phyloP scores from a whole-genome alignment of 1,140 invertebrate species.

The Drosophila repletoides region DNA sequence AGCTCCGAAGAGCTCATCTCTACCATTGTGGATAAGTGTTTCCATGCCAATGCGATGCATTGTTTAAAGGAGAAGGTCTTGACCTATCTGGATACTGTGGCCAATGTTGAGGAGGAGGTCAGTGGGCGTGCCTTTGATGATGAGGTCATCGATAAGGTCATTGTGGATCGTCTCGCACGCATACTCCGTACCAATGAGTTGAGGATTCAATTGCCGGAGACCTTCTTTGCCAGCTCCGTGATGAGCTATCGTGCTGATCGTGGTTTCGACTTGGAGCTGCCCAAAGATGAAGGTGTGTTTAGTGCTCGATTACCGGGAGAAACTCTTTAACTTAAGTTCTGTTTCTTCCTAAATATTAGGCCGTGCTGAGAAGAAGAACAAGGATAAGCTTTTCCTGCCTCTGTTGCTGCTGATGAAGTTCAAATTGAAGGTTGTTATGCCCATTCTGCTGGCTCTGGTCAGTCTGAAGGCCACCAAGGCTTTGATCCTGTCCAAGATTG shows the following conservation, averaged over 20 bases:
- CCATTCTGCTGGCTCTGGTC: constrained; percentile 89
- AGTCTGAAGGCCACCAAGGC: constrained; percentile 92
- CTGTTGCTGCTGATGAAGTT: constrained; percentile 90
- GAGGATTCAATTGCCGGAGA: constrained; percentile 87
- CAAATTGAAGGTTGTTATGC: constrained; percentile 92
- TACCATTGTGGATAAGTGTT: constrained; percentile 88
- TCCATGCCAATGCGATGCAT: constrained; percentile 85
- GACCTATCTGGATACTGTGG: constrained; percentile 87
- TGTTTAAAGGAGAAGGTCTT: constrained; percentile 90
- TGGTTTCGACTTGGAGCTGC: constrained; percentile 86
- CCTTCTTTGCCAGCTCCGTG: constrained; percentile 87
- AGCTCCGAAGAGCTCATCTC: constrained; percentile 87
- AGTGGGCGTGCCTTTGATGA: constrained; percentile 83
- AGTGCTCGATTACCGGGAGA: neutral
- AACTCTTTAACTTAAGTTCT: no score
- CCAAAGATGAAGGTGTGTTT: constrained; percentile 83
- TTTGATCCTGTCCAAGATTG: constrained; percentile 90
- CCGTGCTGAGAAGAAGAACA: constrained; percentile 84
- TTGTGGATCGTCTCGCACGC: constrained; percentile 87
- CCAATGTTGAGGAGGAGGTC: constrained; percentile 87
- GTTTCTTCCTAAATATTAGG: constrained; percentile 38
- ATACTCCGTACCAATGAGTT: constrained; percentile 89
- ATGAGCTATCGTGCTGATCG: constrained; percentile 87
- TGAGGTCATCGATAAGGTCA: constrained; percentile 88
- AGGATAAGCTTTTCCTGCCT: constrained; percentile 91